Evolutionary conservation across 2,113 vertebrate genomes (phyloP).

Genomic region (Dipodomys stephensi): DNA sequence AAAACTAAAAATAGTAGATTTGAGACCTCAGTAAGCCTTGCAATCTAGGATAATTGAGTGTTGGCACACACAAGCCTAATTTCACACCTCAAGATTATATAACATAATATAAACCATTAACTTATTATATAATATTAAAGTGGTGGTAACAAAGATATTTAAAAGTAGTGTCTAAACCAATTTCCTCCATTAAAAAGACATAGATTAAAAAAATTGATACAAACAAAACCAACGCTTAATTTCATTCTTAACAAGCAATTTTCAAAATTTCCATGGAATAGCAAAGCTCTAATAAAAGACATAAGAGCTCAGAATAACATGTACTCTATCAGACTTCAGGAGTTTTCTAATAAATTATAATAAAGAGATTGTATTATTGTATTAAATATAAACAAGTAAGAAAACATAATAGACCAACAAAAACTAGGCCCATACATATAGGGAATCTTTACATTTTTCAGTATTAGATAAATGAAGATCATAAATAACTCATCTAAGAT

Average conservation of each 20-base stretch:
- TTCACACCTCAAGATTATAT: neutral
- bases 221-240: conserved; percentile 10
- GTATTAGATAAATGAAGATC: neutral
- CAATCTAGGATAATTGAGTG: neutral
- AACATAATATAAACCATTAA: neutral
- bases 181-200: neutral
- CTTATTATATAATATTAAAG: conserved; percentile 28
- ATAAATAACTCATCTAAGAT: neutral
- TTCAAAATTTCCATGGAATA: neutral
- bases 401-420: neutral
- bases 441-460: neutral
- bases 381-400: neutral
- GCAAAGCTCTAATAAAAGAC: neutral
- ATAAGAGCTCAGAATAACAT: neutral
- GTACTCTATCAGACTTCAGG: neutral
- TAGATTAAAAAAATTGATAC: neutral
- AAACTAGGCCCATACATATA: neutral
- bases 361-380: neutral
- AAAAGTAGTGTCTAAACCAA: neutral
- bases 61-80: neutral
- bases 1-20: conserved; percentile 26
- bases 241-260: neutral
- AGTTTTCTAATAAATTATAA: neutral
- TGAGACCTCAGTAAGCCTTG: neutral
- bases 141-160: neutral